These are phyloP conservation scores for Imbricaverruca yamaguchii DNA, from an alignment of 2,888 invertebrate genomes.

Conservation along the genomic window DNA sequence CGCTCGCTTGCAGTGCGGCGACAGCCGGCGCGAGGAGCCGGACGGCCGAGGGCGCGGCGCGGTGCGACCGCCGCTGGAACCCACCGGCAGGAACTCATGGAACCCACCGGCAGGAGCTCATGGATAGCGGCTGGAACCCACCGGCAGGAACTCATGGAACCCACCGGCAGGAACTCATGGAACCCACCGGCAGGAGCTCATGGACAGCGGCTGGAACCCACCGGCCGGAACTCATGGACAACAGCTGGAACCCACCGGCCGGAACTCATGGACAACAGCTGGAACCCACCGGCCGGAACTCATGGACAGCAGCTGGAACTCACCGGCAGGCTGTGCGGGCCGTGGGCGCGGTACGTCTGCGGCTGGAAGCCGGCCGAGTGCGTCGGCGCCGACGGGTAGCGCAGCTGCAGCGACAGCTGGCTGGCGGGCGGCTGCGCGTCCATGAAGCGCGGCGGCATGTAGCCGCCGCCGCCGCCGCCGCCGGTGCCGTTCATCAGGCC, in stretches of 20 bases:
- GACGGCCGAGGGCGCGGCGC: too few relatives aligned
- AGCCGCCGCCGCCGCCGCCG: neutral
- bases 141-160: slow-evolving; percentile 6
- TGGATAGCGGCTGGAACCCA: too few relatives aligned
- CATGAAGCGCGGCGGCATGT: slow-evolving; percentile 5
- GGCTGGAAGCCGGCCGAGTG: neutral
- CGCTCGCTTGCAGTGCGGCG: too few relatives aligned
- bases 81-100: slow-evolving; percentile 6
- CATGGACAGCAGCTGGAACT: too few relatives aligned
- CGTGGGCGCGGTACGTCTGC: neutral
- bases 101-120: slow-evolving; percentile 4
- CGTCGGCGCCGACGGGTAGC: neutral
- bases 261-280: too few relatives aligned
- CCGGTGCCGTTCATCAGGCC: neutral
- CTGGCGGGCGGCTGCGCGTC: neutral
- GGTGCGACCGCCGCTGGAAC: too few relatives aligned
- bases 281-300: too few relatives aligned
- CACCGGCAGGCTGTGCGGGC: neutral
- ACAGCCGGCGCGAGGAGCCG: too few relatives aligned
- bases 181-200: slow-evolving; percentile 4
- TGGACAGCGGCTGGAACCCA: too few relatives aligned
- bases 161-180: slow-evolving; percentile 6
- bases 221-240: too few relatives aligned
- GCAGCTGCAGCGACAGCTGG: neutral
- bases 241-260: too few relatives aligned